Base-by-base conservation (phyloP, 2,113 vertebrate species). In the Zootoca vivipara region DNA sequence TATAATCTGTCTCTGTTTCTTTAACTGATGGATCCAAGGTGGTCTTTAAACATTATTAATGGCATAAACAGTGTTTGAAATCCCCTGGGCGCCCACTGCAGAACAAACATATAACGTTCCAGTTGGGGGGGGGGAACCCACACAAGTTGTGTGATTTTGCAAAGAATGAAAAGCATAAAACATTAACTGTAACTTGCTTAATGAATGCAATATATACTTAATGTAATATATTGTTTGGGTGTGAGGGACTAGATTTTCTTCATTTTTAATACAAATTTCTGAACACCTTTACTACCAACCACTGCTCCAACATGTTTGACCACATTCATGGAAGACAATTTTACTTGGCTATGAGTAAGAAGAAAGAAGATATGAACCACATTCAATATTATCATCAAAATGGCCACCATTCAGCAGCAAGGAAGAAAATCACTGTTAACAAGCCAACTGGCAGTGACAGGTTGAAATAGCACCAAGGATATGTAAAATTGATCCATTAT, bases 401-500 rank as follows among this genome's bases (percentile, higher is more conserved):
- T 12, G 38, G 15, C 26, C 16, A 42, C 65, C 26, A n/a, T 83
- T 28, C 30, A 52, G 3, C n/a, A 42, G 40, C 38, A 78, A 28
- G 28, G 12, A 64, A 75, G 5, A 52, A 30, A 22, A 85, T 40
- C 26, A 56, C 28, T 4, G 0, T 81, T 64, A 77, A 79, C 56
- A 0, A 8, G 82, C 80, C 89, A 90, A 91, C 82, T 93, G 86
- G 80, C 86, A 4, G 74, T 87, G 87, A 85, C 82, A 89, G 1
- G 79, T 89, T 93, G 92, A 93, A 92, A 94, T 72, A 93, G 90
- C 89, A 94, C 87, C 92, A 90, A 93, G 26, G 56, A 95, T 94
- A 81, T 94, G 83, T 90, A 33, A 92, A 78, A 92, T 78, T 87
- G 89, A 82, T 90, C 92, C 90, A 93, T 78, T 92, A 93, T 93